Conservation (phyloP, 2,888 invertebrate species). For the Octonoba sinensis region DNA sequence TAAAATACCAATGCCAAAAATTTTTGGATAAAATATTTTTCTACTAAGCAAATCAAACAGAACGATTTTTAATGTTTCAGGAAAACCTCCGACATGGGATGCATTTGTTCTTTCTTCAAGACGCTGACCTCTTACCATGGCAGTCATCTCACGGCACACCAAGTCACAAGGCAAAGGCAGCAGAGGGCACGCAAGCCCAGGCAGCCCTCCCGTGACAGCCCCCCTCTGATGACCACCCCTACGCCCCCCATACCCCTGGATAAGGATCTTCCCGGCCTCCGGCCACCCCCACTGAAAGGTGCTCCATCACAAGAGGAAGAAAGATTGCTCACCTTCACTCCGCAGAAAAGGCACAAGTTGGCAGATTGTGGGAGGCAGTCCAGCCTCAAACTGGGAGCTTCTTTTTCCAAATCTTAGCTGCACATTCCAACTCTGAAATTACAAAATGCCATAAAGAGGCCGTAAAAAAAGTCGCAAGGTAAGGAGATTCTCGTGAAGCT, state of each 20-base stretch:
- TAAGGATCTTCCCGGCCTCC: constrained; percentile 12
- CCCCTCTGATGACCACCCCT: constrained; percentile 45
- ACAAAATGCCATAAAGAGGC: not conserved
- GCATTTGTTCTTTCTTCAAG: constrained; percentile 66
- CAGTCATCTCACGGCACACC: constrained; percentile 66
- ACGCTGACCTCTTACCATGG: constrained; percentile 67
- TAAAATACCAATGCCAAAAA: too few relatives aligned
- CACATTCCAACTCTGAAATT: not conserved
- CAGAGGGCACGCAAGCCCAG: constrained; percentile 59
- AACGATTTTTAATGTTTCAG: too few relatives aligned
- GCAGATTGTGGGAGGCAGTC: constrained; percentile 54
- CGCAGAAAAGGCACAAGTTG: constrained; percentile 47
- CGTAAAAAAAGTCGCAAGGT: not conserved
- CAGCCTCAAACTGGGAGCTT: constrained; percentile 54
- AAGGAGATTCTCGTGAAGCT: too few relatives aligned
- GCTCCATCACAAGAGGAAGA: constrained; percentile 41
- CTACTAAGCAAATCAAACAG: too few relatives aligned
- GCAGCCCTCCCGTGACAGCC: constrained; percentile 34
- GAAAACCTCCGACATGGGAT: constrained; percentile 61
- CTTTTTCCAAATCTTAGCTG: constrained; percentile 48
- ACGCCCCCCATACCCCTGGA: constrained; percentile 8
- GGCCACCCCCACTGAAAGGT: constrained; percentile 6
- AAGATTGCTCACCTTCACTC: constrained; percentile 43
- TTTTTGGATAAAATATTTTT: too few relatives aligned
- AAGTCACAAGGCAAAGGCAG: constrained; percentile 65